These are phyloP conservation scores for Rhingia rostrata DNA, from an alignment of 2,888 invertebrate species.

Conservation along the genomic window DNA sequence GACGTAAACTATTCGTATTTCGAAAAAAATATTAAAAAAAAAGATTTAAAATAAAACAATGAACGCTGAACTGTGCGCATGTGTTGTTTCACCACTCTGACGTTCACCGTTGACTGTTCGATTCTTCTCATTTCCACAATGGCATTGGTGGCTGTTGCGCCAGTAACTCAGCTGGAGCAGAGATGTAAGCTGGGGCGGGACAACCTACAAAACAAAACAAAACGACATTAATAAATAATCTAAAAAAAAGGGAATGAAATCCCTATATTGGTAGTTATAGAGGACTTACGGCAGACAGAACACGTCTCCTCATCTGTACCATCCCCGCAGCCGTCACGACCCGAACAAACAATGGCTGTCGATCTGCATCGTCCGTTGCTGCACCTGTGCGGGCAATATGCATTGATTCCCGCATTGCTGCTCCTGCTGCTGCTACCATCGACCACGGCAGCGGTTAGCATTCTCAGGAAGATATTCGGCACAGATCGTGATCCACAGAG, in stretches of 20 bases:
- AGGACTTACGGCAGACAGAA: constrained; percentile 92
- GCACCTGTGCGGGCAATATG: constrained; percentile 91
- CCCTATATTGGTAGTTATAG: not conserved
- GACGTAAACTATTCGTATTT: constrained; percentile 39
- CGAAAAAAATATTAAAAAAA: constrained; percentile 18
- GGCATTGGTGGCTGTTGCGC: constrained; percentile 80
- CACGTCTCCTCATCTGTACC: constrained; percentile 94
- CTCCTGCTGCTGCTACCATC: constrained; percentile 78
- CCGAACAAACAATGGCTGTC: constrained; percentile 94
- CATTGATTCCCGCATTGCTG: constrained; percentile 75
- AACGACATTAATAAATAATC: not conserved
- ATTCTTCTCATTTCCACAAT: constrained; percentile 78
- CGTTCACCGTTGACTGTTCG: constrained; percentile 62
- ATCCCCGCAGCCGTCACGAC: constrained; percentile 95
- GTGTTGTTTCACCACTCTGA: constrained; percentile 22
- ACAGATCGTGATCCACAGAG: constrained; percentile 85
- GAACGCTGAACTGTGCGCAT: constrained; percentile 33
- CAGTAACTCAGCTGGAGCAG: constrained; percentile 77
- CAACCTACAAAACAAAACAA: constrained; percentile 83
- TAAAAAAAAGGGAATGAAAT: constrained; percentile 19
- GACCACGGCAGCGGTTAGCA: constrained; percentile 78
- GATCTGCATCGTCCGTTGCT: constrained; percentile 94
- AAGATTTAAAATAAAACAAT: constrained; percentile 48
- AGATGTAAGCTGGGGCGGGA: constrained; percentile 82
- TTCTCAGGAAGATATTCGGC: constrained; percentile 81